phyloP scores from a whole-genome alignment of 53 echinoderm and acorn worm species.

The Luidia sarsii region DNA sequence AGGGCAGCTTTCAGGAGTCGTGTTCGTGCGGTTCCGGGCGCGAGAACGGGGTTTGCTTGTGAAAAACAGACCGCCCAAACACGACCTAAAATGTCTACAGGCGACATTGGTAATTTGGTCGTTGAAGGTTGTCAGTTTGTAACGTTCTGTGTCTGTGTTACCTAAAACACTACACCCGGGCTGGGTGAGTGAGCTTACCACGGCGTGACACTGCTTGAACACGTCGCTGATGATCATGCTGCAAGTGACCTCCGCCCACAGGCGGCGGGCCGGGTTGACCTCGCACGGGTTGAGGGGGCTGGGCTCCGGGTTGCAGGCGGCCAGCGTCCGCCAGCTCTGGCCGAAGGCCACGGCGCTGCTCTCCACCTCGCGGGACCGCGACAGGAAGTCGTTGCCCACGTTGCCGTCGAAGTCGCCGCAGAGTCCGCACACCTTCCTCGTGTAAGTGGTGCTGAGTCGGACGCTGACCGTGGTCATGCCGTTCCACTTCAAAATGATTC shows the following conservation, averaged over 20 bases:
- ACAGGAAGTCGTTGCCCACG: slow-evolving; percentile 60
- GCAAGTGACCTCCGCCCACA: slow-evolving; percentile 70
- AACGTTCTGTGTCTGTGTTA: too few relatives aligned
- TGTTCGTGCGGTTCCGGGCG: too few relatives aligned
- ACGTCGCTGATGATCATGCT: slow-evolving; percentile 51
- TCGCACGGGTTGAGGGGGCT: slow-evolving; percentile 54
- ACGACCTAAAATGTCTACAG: too few relatives aligned
- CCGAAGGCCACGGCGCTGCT: slow-evolving; percentile 48
- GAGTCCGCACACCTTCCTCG: slow-evolving; percentile 65
- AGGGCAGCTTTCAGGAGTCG: too few relatives aligned
- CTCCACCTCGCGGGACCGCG: slow-evolving; percentile 56
- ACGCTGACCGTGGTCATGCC: slow-evolving; percentile 53
- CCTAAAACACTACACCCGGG: too few relatives aligned
- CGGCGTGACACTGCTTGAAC: slow-evolving; percentile 64
- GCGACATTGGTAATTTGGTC: too few relatives aligned
- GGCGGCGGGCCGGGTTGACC: slow-evolving; percentile 26
- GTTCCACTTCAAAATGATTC: slow-evolving; percentile 69
- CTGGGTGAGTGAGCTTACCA: too few relatives aligned
- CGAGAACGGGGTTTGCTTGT: too few relatives aligned
- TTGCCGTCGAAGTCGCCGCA: slow-evolving; percentile 79
- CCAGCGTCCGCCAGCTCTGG: slow-evolving; percentile 61
- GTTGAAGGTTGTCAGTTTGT: too few relatives aligned
- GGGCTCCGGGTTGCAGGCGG: slow-evolving; percentile 26
- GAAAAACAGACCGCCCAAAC: too few relatives aligned
- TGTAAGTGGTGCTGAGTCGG: slow-evolving; percentile 33